Evolutionary conservation across 2,888 invertebrate genomes (phyloP), one percentile per base, ranked within the genome.

Genomic region (Campoletis raptor): DNA sequence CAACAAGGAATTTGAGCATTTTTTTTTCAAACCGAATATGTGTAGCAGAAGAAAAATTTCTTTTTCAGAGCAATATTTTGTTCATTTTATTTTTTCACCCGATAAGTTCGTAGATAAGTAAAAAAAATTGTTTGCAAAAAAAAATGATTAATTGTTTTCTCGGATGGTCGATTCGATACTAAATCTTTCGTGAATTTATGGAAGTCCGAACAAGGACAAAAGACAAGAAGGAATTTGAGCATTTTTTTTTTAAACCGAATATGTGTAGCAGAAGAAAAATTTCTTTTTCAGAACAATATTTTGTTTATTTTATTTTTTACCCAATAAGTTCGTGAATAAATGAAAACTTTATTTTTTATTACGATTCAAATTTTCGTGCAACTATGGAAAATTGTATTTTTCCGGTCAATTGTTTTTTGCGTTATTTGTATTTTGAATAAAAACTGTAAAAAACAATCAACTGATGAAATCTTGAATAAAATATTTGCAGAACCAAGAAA

Each of bases 81-180:
- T 57, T 57, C 2, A 24, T 21, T 21, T 12, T 24, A 57, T 24
- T 24, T 10, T 24, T 54, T 24, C 4, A 54, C 8, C 10, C 21
- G n/a, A n/a, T n/a, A n/a, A n/a, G n/a, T n/a, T n/a, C n/a, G n/a
- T n/a, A n/a, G n/a, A n/a, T n/a, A n/a, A n/a, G n/a, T n/a, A n/a
- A n/a, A n/a, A n/a, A n/a, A n/a, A n/a, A n/a, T n/a, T n/a, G n/a
- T n/a, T n/a, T n/a, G n/a, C n/a, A n/a, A n/a, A n/a, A n/a, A n/a
- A n/a, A n/a, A n/a, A n/a, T n/a, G n/a, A n/a, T n/a, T n/a, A n/a
- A n/a, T n/a, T n/a, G n/a, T n/a, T n/a, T n/a, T n/a, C 57, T 57
- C 57, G 57, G 70, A 42, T 69, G 54, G 24, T 69, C 21, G 57
- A 21, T 70, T 57, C 79, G 57, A 30, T 70, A 45, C 79, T 70